These are phyloP conservation scores for Saccostrea echinata DNA, from an alignment of 1,140 invertebrate genomes.

Conservation along the genomic window DNA sequence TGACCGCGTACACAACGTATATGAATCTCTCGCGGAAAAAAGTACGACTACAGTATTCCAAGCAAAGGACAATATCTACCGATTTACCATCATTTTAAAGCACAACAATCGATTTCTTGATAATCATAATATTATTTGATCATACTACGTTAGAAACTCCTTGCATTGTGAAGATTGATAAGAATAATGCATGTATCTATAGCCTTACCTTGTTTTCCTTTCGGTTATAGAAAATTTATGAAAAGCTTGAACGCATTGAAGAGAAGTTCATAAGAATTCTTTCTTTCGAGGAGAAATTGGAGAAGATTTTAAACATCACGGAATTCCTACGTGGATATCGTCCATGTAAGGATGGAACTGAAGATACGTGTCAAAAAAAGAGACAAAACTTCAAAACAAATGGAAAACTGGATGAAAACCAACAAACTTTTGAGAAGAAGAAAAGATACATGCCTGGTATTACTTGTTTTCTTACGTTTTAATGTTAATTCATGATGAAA, in stretches of 20 bases:
- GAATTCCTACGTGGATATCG: not conserved
- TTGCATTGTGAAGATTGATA: no score
- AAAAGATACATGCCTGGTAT: not conserved
- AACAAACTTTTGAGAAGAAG: not conserved
- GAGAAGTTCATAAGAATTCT: not conserved
- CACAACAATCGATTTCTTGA: no score
- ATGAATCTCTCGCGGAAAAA: no score
- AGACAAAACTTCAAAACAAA: not conserved
- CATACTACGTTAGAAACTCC: no score
- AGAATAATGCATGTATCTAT: no score
- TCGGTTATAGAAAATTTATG: not conserved
- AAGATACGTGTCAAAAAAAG: not conserved
- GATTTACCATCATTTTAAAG: no score
- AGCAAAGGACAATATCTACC: no score
- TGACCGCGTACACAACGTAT: no score
- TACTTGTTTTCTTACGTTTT: not conserved
- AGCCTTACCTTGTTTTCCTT: not conserved
- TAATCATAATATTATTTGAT: no score
- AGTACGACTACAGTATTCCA: no score
- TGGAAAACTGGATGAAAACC: not conserved
- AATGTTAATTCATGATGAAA: not conserved
- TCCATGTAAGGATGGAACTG: not conserved
- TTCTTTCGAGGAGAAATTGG: constrained; percentile 5
- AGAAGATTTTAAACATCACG: not conserved
- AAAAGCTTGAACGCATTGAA: not conserved